Percentiles rank a stretch among this genome's conserved stretches.
Evolutionary conservation across 1,140 invertebrate species (phyloP).

Genomic region (Nylanderia fulva): DNA sequence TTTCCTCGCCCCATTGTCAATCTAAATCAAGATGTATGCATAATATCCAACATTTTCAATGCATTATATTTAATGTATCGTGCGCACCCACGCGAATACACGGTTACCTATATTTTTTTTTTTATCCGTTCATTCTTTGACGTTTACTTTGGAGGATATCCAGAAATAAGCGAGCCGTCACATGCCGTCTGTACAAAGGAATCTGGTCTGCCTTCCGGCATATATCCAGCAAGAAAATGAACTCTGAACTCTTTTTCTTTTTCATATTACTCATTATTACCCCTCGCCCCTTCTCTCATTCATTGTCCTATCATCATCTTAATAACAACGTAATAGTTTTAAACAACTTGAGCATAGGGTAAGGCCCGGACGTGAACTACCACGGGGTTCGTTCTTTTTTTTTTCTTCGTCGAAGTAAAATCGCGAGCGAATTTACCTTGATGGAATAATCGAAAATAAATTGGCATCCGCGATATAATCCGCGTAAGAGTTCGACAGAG

Average conservation of each 20-base stretch:
- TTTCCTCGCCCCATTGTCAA: background rate
- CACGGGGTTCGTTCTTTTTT: conserved; percentile 62
- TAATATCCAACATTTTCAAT: background rate
- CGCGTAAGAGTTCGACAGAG: background rate
- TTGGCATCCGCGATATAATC: conserved; percentile 5
- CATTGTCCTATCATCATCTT: conserved; percentile 76
- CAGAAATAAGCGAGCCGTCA: conserved; percentile 22
- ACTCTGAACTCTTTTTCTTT: conserved; percentile 33
- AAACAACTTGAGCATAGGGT: conserved; percentile 85
- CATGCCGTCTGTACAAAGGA: conserved; percentile 40
- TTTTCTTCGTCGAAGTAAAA: conserved; percentile 1
- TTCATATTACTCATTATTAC: conserved; percentile 14
- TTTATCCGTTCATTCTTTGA: conserved; percentile 52
- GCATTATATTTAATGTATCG: background rate
- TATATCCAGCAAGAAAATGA: conserved; percentile 55
- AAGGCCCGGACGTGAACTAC: conserved; percentile 70
- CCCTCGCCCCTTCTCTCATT: conserved; percentile 49
- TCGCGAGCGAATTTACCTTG: background rate
- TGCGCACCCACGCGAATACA: conserved; percentile 21
- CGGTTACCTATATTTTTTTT: conserved; percentile 16
- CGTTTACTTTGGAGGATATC: conserved; percentile 41
- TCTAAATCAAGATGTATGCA: background rate
- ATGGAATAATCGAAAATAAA: conserved; percentile 25
- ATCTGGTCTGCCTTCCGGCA: conserved; percentile 27
- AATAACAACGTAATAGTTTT: conserved; percentile 84